These are phyloP conservation scores for Lipophrys pholis DNA, from an alignment of 2,113 vertebrate species.

Conservation along the genomic window DNA sequence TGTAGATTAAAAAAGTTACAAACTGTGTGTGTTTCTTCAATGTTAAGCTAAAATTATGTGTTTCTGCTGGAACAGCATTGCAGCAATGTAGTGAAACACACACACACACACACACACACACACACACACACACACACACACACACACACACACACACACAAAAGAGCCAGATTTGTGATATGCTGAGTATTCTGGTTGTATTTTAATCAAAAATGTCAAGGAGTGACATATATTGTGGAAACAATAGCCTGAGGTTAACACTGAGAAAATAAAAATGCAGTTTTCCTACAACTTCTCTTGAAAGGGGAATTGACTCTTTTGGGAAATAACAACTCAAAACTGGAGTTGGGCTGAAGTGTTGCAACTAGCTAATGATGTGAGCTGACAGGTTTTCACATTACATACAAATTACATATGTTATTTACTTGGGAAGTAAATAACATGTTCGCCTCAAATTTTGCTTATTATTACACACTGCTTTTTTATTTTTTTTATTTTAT, in stretches of 20 bases:
- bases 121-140: background rate
- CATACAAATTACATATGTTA: too few relatives aligned
- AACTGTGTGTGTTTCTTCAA: too few relatives aligned
- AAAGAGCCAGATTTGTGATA: slow-evolving; percentile 41
- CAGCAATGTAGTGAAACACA: slow-evolving; percentile 2
- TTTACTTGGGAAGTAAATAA: too few relatives aligned
- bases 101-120: background rate
- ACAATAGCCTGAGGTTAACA: slow-evolving; percentile 25
- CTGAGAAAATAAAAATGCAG: slow-evolving; percentile 38
- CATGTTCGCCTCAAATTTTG: too few relatives aligned
- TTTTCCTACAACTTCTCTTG: slow-evolving; percentile 10
- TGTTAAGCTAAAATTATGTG: too few relatives aligned
- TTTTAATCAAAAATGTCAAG: slow-evolving; percentile 47
- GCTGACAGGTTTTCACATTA: too few relatives aligned
- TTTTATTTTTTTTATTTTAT: too few relatives aligned
- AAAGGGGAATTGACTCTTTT: background rate
- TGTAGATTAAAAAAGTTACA: slow-evolving; percentile 8
- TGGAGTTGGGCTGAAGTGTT: too few relatives aligned
- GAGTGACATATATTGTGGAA: slow-evolving; percentile 28
- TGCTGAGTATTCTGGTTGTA: slow-evolving; percentile 11
- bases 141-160: background rate
- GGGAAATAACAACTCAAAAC: too few relatives aligned
- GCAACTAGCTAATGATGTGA: too few relatives aligned
- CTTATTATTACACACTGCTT: too few relatives aligned
- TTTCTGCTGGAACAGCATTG: slow-evolving; percentile 23